A percentile compares a stretch with the other conserved stretches of the same genome.
phyloP scores from a whole-genome alignment of 2,797 vertebrate species.

The Molossus alvarezi region DNA sequence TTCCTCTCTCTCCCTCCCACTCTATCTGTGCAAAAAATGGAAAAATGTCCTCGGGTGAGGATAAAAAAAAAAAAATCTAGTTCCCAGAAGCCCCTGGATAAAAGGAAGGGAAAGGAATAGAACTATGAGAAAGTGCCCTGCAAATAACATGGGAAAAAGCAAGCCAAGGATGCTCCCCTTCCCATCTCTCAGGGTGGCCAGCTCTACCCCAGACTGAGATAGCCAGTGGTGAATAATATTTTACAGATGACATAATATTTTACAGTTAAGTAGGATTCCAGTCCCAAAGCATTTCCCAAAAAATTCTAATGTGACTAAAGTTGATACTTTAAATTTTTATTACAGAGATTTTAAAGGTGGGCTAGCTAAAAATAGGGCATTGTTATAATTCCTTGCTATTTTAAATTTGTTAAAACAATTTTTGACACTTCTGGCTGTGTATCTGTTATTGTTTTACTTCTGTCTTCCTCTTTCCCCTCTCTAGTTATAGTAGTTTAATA shows the following conservation, averaged over 20 bases:
- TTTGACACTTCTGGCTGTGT: neutral
- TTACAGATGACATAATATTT: neutral
- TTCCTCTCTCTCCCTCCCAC: no score
- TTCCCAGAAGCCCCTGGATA: no score
- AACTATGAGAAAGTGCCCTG: accelerated
- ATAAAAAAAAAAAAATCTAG: neutral
- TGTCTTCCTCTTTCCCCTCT: neutral
- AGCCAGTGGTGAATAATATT: no score
- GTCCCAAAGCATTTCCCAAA: neutral
- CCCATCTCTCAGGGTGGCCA: neutral
- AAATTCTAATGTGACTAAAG: neutral
- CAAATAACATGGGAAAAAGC: no score
- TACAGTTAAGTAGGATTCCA: neutral
- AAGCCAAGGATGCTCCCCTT: neutral
- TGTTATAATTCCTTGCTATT: neutral
- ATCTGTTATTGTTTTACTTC: neutral
- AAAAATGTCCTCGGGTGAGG: no score
- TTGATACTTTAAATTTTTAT: neutral
- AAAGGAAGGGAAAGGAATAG: neutral
- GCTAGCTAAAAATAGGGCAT: neutral
- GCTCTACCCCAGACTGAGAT: neutral
- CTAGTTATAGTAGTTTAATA: neutral
- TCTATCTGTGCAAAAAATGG: no score
- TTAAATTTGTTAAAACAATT: neutral
- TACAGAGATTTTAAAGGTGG: neutral